Evolutionary conservation across 2,888 invertebrate species (phyloP).

Genomic region (Brachyptera risi): DNA sequence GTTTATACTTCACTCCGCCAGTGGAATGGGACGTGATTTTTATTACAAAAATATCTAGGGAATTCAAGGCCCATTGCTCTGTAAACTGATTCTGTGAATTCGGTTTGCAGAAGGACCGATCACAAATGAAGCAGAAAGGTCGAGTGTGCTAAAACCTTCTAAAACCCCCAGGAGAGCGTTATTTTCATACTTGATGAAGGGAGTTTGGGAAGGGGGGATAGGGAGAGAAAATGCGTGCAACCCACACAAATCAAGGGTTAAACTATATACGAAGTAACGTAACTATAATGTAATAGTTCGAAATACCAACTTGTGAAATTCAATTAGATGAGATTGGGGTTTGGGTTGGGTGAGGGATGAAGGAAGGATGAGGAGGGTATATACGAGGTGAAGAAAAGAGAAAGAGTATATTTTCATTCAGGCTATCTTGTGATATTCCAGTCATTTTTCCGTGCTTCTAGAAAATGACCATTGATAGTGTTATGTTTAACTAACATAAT

Average conservation of each 20-base stretch:
- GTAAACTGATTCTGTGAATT: slow-evolving; percentile 8
- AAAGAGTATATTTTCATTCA: neutral
- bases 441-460: too few species aligned
- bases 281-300: too few species aligned
- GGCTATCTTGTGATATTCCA: too few species aligned
- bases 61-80: neutral
- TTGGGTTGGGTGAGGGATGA: neutral
- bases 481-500: too few species aligned
- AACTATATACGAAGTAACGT: slow-evolving; percentile 1
- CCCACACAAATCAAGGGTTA: slow-evolving; percentile 2
- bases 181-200: slow-evolving; percentile 3
- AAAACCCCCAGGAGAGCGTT: neutral
- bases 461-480: too few species aligned
- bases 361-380: neutral
- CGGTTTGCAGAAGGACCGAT: slow-evolving; percentile 5
- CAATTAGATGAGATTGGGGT: slow-evolving; percentile 18
- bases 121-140: slow-evolving; percentile 7
- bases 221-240: too few species aligned
- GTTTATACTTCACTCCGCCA: too few species aligned
- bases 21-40: neutral
- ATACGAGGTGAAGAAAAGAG: too few species aligned
- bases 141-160: neutral
- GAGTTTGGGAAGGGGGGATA: neutral
- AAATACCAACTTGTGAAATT: slow-evolving; percentile 23
- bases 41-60: neutral